Conservation (phyloP, 1,140 invertebrate genomes). For the Drosophila ficusphila region DNA sequence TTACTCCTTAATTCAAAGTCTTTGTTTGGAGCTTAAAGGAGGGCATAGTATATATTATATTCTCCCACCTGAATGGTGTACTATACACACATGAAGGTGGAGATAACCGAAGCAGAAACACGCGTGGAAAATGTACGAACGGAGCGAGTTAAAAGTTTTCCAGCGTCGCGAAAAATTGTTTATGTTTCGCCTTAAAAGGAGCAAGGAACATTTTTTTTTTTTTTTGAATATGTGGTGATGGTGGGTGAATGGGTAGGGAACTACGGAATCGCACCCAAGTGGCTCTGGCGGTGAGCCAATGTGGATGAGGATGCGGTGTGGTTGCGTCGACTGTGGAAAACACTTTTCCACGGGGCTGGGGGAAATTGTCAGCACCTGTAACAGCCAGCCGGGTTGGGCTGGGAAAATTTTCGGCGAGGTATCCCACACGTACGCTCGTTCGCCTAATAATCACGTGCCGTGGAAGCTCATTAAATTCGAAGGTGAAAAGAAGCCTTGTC, state of each 20-base stretch:
- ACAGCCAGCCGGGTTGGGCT: not conserved
- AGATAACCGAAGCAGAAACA: not conserved
- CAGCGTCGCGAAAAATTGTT: slow-evolving; percentile 48
- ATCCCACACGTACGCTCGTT: slow-evolving; percentile 46
- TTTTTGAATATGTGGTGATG: slow-evolving; percentile 37
- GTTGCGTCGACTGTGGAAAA: slow-evolving; percentile 8
- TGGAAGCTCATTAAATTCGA: slow-evolving; percentile 55
- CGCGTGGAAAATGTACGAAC: slow-evolving; percentile 18
- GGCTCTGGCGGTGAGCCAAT: slow-evolving; percentile 14
- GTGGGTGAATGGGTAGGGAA: slow-evolving; percentile 13
- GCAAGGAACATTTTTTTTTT: slow-evolving; percentile 1
- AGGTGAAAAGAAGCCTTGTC: slow-evolving; percentile 47
- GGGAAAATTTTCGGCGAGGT: slow-evolving; percentile 12
- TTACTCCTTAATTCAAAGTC: not conserved
- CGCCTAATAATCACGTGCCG: slow-evolving; percentile 54
- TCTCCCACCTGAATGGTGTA: not conserved
- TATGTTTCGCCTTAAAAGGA: slow-evolving; percentile 33
- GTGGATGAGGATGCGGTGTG: slow-evolving; percentile 13
- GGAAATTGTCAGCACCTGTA: slow-evolving; percentile 42
- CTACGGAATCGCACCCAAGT: slow-evolving; percentile 27
- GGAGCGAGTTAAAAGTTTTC: slow-evolving; percentile 32
- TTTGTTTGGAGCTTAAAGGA: not conserved
- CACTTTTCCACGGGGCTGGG: not conserved
- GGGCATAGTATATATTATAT: not conserved
- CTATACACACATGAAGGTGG: not conserved